Base-by-base conservation (phyloP, 2,888 invertebrate genomes). In the Alloscopus bannaensis region DNA sequence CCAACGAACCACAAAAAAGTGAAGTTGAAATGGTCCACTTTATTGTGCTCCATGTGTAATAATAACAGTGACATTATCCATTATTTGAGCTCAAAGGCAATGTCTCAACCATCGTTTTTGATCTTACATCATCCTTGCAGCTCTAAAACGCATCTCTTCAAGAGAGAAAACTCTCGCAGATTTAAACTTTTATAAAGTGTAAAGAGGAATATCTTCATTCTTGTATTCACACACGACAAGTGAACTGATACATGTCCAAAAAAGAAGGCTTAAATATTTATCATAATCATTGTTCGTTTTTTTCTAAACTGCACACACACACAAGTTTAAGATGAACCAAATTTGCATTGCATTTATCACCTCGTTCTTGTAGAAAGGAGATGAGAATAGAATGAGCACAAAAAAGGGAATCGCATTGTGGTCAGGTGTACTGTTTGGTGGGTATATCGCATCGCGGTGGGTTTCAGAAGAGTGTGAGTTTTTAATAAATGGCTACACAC, bases 181-280 rank as follows among this genome's bases (percentile, higher is more conserved):
- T n/a, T n/a, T n/a, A n/a, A n/a, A n/a, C n/a, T n/a, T n/a, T n/a
- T n/a, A n/a, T n/a, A n/a, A n/a, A n/a, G n/a, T n/a, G n/a, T n/a
- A n/a, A 62, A 65, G 70, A 77, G 71, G 78, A 78, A 78, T 71
- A 78, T 78, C 69, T 62, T 50, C 64, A 59, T 69, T 64, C 31
- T 45, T 50, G 28, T 42, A 66, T 70, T 71, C 78, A 71, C 71
- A 65, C 71, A 78, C 70, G 71, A 71, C 71, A 78, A 60, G 71
- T 78, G 78, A 78, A 66, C 78, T 78, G 71, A 78, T 71, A 78
- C 78, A 71, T 71, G 78, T 71, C 78, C 78, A 71, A 78, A 78
- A 77, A 71, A 66, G 60, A 71, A 59, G 71, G 57, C 59, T 78
- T 78, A 60, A 57, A 78, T 78, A 78, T 71, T 78, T 66, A 71